Evolutionary conservation across 2,888 invertebrate species (phyloP).

Genomic region (Tenthredo amoena): DNA sequence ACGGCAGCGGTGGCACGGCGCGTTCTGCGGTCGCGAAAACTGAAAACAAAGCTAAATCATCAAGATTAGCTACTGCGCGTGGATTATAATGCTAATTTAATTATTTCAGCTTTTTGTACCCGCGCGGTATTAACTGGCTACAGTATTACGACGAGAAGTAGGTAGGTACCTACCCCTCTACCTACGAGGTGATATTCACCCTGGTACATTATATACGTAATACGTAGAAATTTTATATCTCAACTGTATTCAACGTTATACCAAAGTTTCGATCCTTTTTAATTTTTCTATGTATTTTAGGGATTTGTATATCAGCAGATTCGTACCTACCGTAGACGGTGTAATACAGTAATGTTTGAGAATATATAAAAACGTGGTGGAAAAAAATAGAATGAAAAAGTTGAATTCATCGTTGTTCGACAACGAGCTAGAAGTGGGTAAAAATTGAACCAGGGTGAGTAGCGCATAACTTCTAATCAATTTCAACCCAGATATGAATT

Average conservation of each 20-base stretch:
- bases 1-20: not conserved
- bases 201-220: not conserved
- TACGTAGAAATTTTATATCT: not conserved
- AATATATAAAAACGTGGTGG: not conserved
- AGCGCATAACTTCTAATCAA: conserved; percentile 51
- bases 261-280: not conserved
- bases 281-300: not conserved
- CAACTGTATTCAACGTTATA: not conserved
- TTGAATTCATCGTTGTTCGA: conserved; percentile 43
- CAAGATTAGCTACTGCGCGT: conserved; percentile 27
- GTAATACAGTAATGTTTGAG: not conserved
- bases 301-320: not conserved
- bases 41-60: conserved; percentile 48
- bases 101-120: conserved; percentile 37
- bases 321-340: not conserved
- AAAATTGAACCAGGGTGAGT: conserved; percentile 34
- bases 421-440: conserved; percentile 45
- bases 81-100: conserved; percentile 51
- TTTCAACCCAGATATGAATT: conserved; percentile 49
- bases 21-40: conserved; percentile 32
- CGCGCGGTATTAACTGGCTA: not conserved
- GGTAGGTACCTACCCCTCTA: not conserved
- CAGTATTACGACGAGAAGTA: conserved; percentile 9
- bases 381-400: not conserved
- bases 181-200: not conserved